A percentile compares a stretch with the other conserved stretches of the same genome.
Conservation (phyloP, 1,140 invertebrate genomes). For the Drosophila navojoa region DNA sequence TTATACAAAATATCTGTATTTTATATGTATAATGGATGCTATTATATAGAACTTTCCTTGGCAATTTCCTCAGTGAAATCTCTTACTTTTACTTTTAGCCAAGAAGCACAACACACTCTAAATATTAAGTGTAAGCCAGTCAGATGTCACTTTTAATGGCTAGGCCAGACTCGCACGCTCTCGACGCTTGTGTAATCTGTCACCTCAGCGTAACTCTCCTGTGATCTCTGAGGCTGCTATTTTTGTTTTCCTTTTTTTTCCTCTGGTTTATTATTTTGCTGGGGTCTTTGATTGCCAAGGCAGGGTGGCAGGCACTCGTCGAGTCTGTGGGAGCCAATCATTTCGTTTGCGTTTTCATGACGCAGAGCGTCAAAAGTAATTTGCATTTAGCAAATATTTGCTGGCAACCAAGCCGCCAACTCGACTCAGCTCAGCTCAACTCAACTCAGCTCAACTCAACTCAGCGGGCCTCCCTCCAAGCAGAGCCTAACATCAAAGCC, state of each 20-base stretch:
- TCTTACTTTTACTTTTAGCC: background rate
- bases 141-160: background rate
- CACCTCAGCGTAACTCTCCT: conserved; percentile 21
- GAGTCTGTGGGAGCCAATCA: conserved; percentile 57
- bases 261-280: conserved; percentile 9
- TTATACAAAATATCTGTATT: no score
- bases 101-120: background rate
- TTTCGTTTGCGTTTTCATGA: conserved; percentile 60
- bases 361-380: conserved; percentile 77
- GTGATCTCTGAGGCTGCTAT: conserved; percentile 32
- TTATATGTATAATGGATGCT: no score
- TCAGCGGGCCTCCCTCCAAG: background rate
- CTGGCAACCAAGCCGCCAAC: conserved; percentile 20
- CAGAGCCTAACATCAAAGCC: conserved; percentile 65
- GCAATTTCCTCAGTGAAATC: no score
- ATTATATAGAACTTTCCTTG: no score
- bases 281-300: conserved; percentile 23
- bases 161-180: background rate
- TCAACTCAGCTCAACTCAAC: background rate
- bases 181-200: conserved; percentile 17
- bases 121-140: background rate
- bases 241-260: background rate
- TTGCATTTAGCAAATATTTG: conserved; percentile 79
- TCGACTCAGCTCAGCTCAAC: background rate
- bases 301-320: conserved; percentile 3